These are phyloP conservation scores for Oxycera nigricornis DNA, from an alignment of 2,888 invertebrate species.

Conservation along the genomic window DNA sequence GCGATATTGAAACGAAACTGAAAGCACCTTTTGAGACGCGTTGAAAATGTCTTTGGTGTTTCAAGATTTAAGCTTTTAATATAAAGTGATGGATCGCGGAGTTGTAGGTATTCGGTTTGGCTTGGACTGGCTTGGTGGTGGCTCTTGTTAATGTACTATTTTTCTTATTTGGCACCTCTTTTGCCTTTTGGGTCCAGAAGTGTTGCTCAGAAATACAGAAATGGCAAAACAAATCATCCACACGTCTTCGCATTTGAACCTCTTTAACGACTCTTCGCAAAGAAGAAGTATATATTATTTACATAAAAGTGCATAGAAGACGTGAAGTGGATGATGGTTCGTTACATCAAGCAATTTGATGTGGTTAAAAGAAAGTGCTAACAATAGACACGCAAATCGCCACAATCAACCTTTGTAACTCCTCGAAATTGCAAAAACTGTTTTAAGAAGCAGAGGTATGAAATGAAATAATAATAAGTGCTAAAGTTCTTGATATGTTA, in stretches of 20 bases:
- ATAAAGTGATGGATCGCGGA: conserved; percentile 25
- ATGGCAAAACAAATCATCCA: background rate
- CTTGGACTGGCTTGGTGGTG: background rate
- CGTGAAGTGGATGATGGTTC: background rate
- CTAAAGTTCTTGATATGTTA: too few relatives aligned
- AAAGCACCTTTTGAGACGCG: conserved; percentile 54
- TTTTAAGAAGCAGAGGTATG: background rate
- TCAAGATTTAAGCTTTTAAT: conserved; percentile 44
- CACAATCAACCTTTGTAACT: background rate
- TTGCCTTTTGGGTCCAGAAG: conserved; percentile 26
- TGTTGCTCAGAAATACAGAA: conserved; percentile 39
- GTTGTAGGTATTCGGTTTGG: conserved; percentile 21
- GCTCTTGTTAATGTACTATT: conserved; percentile 24
- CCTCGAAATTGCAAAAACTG: background rate
- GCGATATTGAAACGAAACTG: conserved; percentile 62
- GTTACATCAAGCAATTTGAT: background rate
- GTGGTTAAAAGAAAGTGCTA: background rate
- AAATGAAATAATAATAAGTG: too few relatives aligned
- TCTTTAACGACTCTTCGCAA: background rate
- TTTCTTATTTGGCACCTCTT: conserved; percentile 19
- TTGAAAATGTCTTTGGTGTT: conserved; percentile 39
- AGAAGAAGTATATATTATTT: background rate
- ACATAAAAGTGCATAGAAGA: background rate
- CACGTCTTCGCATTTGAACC: conserved; percentile 7
- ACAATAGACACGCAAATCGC: background rate